A percentile compares a stretch with the other conserved stretches of the same genome.
Evolutionary conservation across 2,797 vertebrate species (phyloP).

Genomic region (Sebastes oblongus): DNA sequence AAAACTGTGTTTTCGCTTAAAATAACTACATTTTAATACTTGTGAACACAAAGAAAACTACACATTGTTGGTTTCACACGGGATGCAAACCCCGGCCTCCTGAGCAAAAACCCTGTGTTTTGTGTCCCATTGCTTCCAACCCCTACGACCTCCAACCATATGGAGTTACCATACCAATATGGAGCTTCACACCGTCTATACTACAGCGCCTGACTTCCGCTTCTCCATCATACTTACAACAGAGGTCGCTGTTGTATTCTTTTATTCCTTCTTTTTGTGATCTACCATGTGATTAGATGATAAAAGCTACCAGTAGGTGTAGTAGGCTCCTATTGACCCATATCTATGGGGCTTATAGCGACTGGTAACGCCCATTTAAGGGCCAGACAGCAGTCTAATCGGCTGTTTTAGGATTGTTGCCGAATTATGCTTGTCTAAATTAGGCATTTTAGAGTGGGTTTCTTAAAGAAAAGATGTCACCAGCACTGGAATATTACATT

Average conservation of each 20-base stretch:
- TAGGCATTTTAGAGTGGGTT: not conserved
- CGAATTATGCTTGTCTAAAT: slow-evolving; percentile 17
- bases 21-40: too few species aligned
- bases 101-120: too few species aligned
- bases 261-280: not conserved
- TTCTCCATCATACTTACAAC: not conserved
- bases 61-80: too few species aligned
- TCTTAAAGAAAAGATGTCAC: not conserved
- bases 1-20: too few species aligned
- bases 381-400: not conserved
- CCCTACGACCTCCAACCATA: too few species aligned
- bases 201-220: too few species aligned
- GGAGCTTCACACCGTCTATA: too few species aligned
- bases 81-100: too few species aligned
- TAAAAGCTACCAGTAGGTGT: not conserved
- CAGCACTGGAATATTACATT: slow-evolving; percentile 16
- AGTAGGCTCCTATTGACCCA: not conserved
- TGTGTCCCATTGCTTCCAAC: too few species aligned
- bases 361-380: not conserved
- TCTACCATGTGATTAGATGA: not conserved
- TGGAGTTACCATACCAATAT: too few species aligned
- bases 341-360: not conserved
- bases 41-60: too few species aligned
- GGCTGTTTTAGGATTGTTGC: not conserved
- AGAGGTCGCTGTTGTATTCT: not conserved